These are phyloP conservation scores for Eucidaris tribuloides DNA, from an alignment of 35 echinoderm and acorn worm species.

Conservation along the genomic window DNA sequence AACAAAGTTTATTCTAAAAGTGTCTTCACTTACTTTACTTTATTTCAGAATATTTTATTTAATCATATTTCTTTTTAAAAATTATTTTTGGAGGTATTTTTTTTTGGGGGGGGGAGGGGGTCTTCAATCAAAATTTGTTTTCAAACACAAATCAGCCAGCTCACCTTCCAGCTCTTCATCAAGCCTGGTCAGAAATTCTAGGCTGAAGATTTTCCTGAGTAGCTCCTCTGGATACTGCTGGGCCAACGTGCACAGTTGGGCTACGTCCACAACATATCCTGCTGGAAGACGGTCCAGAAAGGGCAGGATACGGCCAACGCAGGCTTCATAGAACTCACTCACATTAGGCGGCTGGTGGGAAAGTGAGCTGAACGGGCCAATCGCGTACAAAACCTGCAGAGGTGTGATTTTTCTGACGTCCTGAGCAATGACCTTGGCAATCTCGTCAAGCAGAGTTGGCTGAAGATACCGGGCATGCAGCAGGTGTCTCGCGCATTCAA, in stretches of 20 bases:
- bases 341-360: constrained; percentile 70
- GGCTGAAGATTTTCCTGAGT: constrained; percentile 73
- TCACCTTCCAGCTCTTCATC: constrained; percentile 91
- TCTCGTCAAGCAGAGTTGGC: constrained; percentile 55
- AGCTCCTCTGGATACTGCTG: constrained; percentile 66
- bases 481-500: constrained; percentile 60
- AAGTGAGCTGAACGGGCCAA: constrained; percentile 65
- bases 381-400: constrained; percentile 41
- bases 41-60: too few species aligned
- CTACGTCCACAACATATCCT: constrained; percentile 69
- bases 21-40: too few species aligned
- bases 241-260: constrained; percentile 47
- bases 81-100: too few species aligned
- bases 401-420: constrained; percentile 69
- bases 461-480: constrained; percentile 59
- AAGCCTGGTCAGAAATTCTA: constrained; percentile 83
- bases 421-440: constrained; percentile 53
- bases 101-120: too few species aligned
- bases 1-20: too few species aligned
- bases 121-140: too few species aligned
- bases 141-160: background rate
- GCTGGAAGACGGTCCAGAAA: constrained; percentile 59
- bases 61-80: too few species aligned
- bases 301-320: constrained; percentile 50
- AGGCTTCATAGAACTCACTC: constrained; percentile 52